These are phyloP conservation scores for Venusia cambrica DNA, from an alignment of 2,888 invertebrate species.

Conservation along the genomic window DNA sequence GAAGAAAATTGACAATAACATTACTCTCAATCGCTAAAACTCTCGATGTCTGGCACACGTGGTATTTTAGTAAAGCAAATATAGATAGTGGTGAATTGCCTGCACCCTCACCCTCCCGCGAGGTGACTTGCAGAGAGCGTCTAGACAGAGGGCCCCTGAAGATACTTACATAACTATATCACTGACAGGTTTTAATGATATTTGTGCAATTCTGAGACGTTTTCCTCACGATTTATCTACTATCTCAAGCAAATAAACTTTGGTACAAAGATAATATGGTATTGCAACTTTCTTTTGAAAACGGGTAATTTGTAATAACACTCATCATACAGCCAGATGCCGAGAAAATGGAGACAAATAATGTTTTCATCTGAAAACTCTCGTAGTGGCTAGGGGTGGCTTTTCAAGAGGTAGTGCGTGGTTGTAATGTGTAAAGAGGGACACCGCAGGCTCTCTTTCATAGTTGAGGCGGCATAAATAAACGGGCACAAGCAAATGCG, in stretches of 20 bases:
- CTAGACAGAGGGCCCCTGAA: constrained; percentile 72
- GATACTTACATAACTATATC: constrained; percentile 45
- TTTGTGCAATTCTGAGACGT: constrained; percentile 33
- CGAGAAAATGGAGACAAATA: constrained; percentile 36
- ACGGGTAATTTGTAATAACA: constrained; percentile 24
- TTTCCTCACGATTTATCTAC: constrained; percentile 18
- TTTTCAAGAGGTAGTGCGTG: constrained; percentile 37
- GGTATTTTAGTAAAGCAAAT: constrained; percentile 70
- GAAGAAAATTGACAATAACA: neutral
- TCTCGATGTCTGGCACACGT: constrained; percentile 62
- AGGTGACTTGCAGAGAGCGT: constrained; percentile 72
- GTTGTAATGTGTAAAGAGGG: constrained; percentile 35
- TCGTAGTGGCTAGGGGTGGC: constrained; percentile 39
- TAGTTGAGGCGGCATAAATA: constrained; percentile 32
- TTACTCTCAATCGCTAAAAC: constrained; percentile 7
- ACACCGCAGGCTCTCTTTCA: too few species aligned
- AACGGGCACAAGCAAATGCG: constrained; percentile 40
- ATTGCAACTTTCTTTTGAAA: constrained; percentile 11
- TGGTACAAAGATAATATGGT: neutral
- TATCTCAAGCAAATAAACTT: constrained; percentile 11
- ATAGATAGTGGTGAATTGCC: constrained; percentile 66
- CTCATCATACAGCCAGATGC: constrained; percentile 26
- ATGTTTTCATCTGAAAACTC: constrained; percentile 35
- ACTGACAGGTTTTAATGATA: constrained; percentile 39
- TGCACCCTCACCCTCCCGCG: constrained; percentile 69